Evolutionary conservation across 2,888 invertebrate species (phyloP).

Genomic region (Lucinisca nassula): DNA sequence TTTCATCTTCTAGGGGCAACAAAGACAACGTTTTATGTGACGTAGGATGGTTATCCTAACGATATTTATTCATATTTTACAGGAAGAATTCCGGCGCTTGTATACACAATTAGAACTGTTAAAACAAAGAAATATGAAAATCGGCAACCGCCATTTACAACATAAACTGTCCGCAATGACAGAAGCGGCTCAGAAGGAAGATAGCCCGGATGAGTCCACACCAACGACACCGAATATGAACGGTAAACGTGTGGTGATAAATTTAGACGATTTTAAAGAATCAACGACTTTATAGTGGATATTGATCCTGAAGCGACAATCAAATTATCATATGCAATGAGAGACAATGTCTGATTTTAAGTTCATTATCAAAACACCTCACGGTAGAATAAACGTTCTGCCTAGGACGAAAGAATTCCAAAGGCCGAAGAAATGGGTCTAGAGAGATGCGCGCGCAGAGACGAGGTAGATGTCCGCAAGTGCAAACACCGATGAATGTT

Average conservation of each 20-base stretch:
- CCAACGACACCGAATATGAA: conserved; percentile 84
- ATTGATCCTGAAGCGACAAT: conserved; percentile 28
- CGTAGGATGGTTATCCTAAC: no score
- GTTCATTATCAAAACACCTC: no score
- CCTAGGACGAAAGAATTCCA: no score
- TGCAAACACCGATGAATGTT: no score
- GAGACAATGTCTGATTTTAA: no score
- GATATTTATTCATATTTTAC: conserved; percentile 75
- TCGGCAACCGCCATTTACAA: conserved; percentile 92
- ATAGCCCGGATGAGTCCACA: conserved; percentile 81
- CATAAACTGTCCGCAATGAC: conserved; percentile 94
- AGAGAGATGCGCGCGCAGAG: no score
- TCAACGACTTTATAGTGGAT: conserved; percentile 82
- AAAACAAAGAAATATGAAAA: conserved; percentile 93
- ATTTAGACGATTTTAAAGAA: conserved; percentile 85
- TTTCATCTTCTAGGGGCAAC: no score
- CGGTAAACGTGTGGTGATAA: conserved; percentile 86
- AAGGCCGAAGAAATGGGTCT: no score
- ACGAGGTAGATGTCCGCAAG: no score
- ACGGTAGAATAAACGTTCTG: no score
- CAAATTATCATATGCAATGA: conserved; percentile 54
- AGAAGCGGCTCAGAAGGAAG: conserved; percentile 91
- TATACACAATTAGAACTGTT: conserved; percentile 94
- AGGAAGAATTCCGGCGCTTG: conserved; percentile 95
- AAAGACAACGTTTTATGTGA: no score